Evolutionary conservation across 2,113 vertebrate genomes (phyloP).

Genomic region (Brachyhypopomus occidentalis): DNA sequence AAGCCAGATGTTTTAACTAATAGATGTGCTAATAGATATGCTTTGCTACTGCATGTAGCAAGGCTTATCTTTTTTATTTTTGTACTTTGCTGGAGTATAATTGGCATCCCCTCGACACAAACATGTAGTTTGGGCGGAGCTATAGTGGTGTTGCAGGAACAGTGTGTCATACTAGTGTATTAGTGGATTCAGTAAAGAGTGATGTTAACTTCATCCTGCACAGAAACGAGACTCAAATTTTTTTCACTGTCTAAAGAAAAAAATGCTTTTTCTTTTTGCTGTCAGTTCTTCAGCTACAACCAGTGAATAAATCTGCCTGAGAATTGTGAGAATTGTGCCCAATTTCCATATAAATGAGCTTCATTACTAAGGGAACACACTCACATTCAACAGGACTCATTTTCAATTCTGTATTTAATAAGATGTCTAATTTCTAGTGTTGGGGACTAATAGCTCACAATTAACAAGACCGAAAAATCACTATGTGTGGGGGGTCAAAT

Average conservation of each 20-base stretch:
- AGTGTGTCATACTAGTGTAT: no score
- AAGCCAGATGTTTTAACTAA: neutral
- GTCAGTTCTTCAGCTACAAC: constrained; percentile 56
- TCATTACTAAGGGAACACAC: constrained; percentile 79
- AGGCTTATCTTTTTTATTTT: no score
- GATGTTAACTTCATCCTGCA: neutral
- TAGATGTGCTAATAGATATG: no score
- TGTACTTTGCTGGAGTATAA: no score
- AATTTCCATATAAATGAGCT: constrained; percentile 84
- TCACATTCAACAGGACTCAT: constrained; percentile 80
- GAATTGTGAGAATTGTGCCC: constrained; percentile 74
- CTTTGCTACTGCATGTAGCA: neutral
- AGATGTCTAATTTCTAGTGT: constrained; percentile 77
- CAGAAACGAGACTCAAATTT: neutral
- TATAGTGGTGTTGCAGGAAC: no score
- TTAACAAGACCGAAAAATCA: constrained; percentile 63
- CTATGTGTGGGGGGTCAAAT: constrained; percentile 8
- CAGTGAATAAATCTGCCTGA: constrained; percentile 69
- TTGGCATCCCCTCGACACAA: no score
- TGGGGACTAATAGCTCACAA: constrained; percentile 78
- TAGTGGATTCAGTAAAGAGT: no score
- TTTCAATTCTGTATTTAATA: constrained; percentile 83
- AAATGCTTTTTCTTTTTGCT: constrained; percentile 39
- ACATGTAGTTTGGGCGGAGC: no score
- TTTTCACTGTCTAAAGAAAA: neutral